phyloP scores from a whole-genome alignment of 2,797 vertebrate genomes.

The Eulemur albifrons region DNA sequence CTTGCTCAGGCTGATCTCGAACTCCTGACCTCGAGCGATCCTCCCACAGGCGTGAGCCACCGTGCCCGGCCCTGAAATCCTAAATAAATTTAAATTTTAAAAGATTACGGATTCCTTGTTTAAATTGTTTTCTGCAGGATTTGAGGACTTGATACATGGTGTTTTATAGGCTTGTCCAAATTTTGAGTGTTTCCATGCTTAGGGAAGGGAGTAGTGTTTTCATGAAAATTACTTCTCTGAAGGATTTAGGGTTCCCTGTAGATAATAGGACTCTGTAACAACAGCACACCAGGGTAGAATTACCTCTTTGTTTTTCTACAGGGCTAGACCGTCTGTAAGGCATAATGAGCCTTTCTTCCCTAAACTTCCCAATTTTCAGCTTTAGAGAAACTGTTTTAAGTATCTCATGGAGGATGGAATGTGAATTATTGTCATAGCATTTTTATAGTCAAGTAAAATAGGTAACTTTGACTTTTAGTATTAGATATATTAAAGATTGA shows the following conservation, averaged over 20 bases:
- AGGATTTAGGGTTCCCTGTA: background rate
- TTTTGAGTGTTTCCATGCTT: background rate
- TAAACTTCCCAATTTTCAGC: background rate
- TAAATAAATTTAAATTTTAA: slow-evolving; percentile 28
- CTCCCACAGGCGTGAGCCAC: too few species aligned
- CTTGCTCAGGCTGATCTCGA: too few species aligned
- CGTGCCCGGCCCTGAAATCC: background rate
- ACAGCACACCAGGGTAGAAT: background rate
- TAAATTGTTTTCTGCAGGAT: background rate
- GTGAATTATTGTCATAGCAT: slow-evolving; percentile 33
- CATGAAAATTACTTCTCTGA: slow-evolving; percentile 13
- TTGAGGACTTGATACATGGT: background rate
- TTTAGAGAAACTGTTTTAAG: slow-evolving; percentile 31
- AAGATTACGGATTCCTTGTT: background rate
- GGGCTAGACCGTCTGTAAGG: background rate
- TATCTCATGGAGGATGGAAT: slow-evolving; percentile 17
- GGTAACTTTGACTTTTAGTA: slow-evolving; percentile 16
- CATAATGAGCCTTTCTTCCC: background rate
- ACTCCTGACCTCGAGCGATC: too few species aligned
- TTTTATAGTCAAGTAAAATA: slow-evolving; percentile 6
- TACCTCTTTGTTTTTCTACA: background rate
- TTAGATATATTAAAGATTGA: slow-evolving; percentile 4
- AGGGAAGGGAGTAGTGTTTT: background rate
- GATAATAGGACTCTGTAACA: background rate
- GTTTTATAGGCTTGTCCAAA: background rate